Conservation (phyloP, 2,113 vertebrate species). For the Podarcis muralis region DNA sequence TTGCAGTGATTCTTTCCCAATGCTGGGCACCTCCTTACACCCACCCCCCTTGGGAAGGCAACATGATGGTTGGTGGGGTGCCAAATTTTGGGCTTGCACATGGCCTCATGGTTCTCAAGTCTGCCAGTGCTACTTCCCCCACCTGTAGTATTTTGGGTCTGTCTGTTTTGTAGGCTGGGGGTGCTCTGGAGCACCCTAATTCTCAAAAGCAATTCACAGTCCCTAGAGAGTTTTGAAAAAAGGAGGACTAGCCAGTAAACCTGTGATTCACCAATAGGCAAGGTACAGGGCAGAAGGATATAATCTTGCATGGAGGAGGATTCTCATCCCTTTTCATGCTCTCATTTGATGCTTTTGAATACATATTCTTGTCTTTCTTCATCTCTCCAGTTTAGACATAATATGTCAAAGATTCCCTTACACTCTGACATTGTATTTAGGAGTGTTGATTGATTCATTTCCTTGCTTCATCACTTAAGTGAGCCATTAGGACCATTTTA, state of each 20-base stretch:
- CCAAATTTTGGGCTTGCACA: no score
- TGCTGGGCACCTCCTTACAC: no score
- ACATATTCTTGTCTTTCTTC: no score
- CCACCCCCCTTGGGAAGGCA: no score
- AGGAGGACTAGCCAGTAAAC: not conserved
- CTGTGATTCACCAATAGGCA: not conserved
- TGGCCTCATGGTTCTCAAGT: no score
- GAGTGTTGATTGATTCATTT: not conserved
- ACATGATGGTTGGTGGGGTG: no score
- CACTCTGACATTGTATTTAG: not conserved
- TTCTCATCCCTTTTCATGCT: not conserved
- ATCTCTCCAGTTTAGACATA: no score
- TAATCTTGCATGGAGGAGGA: not conserved
- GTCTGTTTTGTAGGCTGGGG: not conserved
- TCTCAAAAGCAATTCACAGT: not conserved
- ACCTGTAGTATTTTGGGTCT: no score
- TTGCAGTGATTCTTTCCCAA: no score
- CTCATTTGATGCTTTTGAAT: no score
- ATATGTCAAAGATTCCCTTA: not conserved
- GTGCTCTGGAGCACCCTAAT: no score
- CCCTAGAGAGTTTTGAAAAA: not conserved
- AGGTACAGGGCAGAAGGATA: not conserved
- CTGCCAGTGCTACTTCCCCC: no score
- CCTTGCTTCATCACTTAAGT: not conserved
- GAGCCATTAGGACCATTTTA: not conserved